Percentiles rank a stretch among this genome's conserved stretches.
Conservation (phyloP, 2,797 vertebrate genomes). For the Anguilla obscura region DNA sequence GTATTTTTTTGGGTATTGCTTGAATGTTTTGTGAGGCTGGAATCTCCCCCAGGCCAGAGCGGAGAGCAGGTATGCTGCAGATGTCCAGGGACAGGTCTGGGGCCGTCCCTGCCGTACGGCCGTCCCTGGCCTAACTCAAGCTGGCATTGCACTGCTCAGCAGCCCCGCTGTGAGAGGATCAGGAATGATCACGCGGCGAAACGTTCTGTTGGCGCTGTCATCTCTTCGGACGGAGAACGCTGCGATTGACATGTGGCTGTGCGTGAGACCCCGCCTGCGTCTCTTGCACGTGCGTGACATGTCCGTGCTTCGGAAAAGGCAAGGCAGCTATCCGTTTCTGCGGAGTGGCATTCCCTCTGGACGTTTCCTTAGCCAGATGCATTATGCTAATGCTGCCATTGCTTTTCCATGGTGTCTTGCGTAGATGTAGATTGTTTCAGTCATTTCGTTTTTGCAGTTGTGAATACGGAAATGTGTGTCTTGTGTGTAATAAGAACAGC, state of each 20-base stretch:
- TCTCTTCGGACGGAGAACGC: not conserved
- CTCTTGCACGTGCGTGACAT: not conserved
- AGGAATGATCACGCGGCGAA: not conserved
- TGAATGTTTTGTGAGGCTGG: not conserved
- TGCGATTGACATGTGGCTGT: not conserved
- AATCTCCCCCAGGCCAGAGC: not conserved
- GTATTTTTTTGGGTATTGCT: not conserved
- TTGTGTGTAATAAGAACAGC: not conserved
- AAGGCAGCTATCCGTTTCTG: not conserved
- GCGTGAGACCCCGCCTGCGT: not conserved
- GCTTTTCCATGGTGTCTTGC: not conserved
- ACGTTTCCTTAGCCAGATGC: not conserved
- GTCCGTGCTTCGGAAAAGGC: not conserved
- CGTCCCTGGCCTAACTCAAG: not conserved
- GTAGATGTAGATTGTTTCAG: not conserved
- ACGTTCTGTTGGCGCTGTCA: slow-evolving; percentile 19
- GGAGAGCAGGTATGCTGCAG: not conserved
- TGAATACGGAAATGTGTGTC: not conserved
- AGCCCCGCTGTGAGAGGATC: not conserved
- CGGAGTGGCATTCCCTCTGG: not conserved
- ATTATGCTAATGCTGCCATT: not conserved
- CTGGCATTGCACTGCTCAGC: not conserved
- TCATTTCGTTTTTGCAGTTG: not conserved
- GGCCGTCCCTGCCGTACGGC: not conserved
- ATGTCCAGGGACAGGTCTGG: not conserved